Evolutionary conservation across 2,113 vertebrate genomes (phyloP), one percentile per base, ranked within the genome.

Genomic region (Octodon degus): DNA sequence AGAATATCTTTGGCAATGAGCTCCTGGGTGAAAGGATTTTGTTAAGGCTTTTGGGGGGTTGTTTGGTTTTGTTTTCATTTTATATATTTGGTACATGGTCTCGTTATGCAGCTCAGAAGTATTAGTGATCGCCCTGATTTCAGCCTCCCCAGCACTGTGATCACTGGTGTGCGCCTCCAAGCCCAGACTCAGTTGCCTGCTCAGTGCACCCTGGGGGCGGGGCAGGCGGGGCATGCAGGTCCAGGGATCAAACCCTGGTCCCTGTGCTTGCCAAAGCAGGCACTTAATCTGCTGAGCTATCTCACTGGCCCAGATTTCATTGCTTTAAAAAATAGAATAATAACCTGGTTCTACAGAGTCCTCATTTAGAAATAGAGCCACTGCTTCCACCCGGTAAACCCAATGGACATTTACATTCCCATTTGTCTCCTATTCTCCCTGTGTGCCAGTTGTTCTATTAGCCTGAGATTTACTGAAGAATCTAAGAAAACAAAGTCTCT

Each of bases 1-100:
- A 86, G 72, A 82, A 89, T 25, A 55, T 43, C 76, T 47, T 13
- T 32, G 50, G 91, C 82, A 43, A 30, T 90, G 92, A 93, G n/a
- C 32, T 91, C 63, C 80, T 62, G 24, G 40, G 37, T 94, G 76
- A 86, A 83, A 85, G 32, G 10, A 43, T 77, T 90, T 72, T 10
- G 32, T 1, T 14, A 72, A 16, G 55, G 55, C 17, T 58, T 55
- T 55, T 55, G 53, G 12, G 43, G 43, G 13, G 53, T 55, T 55
- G 13, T 16, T 58, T 58, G 17, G 55, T 58, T 58, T 58, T 58
- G 55, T 58, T 17, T 58, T 58, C 16, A 58, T 58, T 58, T 58
- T 58, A 58, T 58, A 58, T 58, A 58, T 58, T 58, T 58, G 55
- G 55, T 58, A 58, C 55, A 58, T 17, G 55, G 16, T 58, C 55